These are phyloP conservation scores for Caenorhabditis latens DNA, from an alignment of 1,140 invertebrate genomes.

Conservation along the genomic window DNA sequence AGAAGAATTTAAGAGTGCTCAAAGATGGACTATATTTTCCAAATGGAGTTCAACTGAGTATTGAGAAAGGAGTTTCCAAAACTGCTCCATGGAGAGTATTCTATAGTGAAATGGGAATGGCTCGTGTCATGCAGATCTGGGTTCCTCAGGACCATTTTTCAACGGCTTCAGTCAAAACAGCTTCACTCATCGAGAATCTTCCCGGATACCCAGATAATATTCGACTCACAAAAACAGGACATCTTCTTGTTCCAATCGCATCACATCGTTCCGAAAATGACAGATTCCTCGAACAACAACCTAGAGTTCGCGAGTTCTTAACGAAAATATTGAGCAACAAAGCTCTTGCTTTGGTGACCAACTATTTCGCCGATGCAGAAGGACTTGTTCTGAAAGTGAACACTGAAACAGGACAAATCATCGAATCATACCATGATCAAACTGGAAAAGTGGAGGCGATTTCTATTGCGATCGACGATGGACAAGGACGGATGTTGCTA, in stretches of 20 bases:
- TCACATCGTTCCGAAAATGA: constrained; percentile 12
- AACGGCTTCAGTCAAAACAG: not conserved
- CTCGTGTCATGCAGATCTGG: constrained; percentile 54
- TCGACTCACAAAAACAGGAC: constrained; percentile 57
- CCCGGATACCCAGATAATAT: constrained; percentile 69
- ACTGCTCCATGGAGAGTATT: constrained; percentile 44
- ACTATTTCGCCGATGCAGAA: constrained; percentile 26
- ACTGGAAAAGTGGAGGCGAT: constrained; percentile 55
- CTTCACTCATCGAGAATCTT: constrained; percentile 60
- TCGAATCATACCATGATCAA: constrained; percentile 55
- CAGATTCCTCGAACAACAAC: constrained; percentile 25
- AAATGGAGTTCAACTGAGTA: constrained; percentile 56
- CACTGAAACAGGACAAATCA: constrained; percentile 57
- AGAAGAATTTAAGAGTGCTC: constrained; percentile 38
- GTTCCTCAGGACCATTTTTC: constrained; percentile 39
- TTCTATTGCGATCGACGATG: constrained; percentile 60
- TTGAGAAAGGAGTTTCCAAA: constrained; percentile 37
- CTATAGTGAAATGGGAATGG: constrained; percentile 59
- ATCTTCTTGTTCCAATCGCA: constrained; percentile 47
- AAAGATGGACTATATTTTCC: constrained; percentile 58
- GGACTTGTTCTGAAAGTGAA: constrained; percentile 59
- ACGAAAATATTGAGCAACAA: constrained; percentile 54
- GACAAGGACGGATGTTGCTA: constrained; percentile 53
- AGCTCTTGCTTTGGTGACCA: constrained; percentile 39
- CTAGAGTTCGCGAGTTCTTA: constrained; percentile 49